Percentiles rank a stretch among this genome's conserved stretches.
Evolutionary conservation across 2,888 invertebrate species (phyloP).

Genomic region (Platycheirus albimanus): DNA sequence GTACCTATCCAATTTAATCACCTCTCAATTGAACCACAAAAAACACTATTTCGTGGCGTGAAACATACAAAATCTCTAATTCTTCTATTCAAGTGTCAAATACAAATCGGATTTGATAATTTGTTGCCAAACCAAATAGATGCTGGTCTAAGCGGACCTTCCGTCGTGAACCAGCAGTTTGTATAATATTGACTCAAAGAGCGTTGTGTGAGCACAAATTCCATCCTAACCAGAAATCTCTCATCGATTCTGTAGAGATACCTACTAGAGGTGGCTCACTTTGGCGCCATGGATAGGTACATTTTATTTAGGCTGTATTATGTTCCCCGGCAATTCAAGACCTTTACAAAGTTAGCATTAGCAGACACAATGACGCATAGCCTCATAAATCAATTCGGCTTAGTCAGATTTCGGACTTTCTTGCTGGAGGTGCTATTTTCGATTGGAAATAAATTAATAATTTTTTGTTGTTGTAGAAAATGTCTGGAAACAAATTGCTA

Average conservation of each 20-base stretch:
- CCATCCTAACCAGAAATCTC: slow-evolving; percentile 32
- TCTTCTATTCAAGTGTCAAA: slow-evolving; percentile 60
- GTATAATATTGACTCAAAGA: neutral
- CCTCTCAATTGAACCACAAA: slow-evolving; percentile 14
- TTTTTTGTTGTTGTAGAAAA: slow-evolving; percentile 14
- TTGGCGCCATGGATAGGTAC: slow-evolving; percentile 48
- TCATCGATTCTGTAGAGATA: slow-evolving; percentile 5
- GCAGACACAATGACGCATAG: slow-evolving; percentile 41
- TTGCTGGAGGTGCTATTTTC: slow-evolving; percentile 38
- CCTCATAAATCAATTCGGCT: slow-evolving; percentile 40
- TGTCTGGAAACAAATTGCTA: slow-evolving; percentile 8
- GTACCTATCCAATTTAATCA: slow-evolving; percentile 4
- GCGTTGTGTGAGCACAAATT: slow-evolving; percentile 31
- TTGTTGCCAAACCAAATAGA: slow-evolving; percentile 35
- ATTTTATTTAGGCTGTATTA: slow-evolving; percentile 20
- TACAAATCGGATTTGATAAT: slow-evolving; percentile 59
- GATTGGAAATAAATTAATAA: neutral
- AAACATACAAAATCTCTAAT: slow-evolving; percentile 36
- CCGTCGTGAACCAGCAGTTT: neutral
- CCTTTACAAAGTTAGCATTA: slow-evolving; percentile 35
- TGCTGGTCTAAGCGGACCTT: slow-evolving; percentile 12
- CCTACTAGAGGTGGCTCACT: neutral
- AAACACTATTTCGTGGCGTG: neutral
- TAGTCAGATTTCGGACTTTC: slow-evolving; percentile 17
- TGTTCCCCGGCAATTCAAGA: slow-evolving; percentile 31